These are phyloP conservation scores for Onychomys torridus DNA, from an alignment of 2,797 vertebrate genomes.

Conservation along the genomic window DNA sequence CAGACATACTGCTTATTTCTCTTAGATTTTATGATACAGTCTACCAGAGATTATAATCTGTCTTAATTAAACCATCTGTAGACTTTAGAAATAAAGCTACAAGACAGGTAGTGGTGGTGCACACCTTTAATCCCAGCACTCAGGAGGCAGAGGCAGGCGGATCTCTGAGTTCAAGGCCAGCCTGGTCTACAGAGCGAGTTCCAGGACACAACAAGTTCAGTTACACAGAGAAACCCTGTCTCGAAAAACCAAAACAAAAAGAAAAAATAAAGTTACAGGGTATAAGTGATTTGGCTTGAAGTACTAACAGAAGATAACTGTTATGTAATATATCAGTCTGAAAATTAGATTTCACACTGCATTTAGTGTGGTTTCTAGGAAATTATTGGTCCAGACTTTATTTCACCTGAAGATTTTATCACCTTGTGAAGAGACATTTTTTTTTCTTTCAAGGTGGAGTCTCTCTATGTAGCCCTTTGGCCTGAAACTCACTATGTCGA, in stretches of 20 bases:
- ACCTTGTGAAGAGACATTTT: background rate
- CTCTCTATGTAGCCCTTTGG: background rate
- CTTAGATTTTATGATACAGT: constrained; percentile 6
- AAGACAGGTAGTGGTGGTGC: background rate
- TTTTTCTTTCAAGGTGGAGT: background rate
- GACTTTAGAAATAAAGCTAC: background rate
- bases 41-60: background rate
- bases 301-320: background rate
- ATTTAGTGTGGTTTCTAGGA: constrained; percentile 5
- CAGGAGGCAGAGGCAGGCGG: background rate
- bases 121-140: background rate
- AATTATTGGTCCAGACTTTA: background rate
- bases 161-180: background rate
- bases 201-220: background rate
- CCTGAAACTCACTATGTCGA: background rate
- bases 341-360: constrained; percentile 2
- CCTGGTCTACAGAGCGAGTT: background rate
- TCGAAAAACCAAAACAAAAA: background rate
- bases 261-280: background rate
- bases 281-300: constrained; percentile 24
- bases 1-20: background rate
- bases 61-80: background rate
- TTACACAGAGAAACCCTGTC: background rate
- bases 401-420: background rate
- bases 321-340: constrained; percentile 7